These are phyloP conservation scores for Amphipyra tragopoginis DNA, from an alignment of 2,888 invertebrate genomes.

Conservation along the genomic window DNA sequence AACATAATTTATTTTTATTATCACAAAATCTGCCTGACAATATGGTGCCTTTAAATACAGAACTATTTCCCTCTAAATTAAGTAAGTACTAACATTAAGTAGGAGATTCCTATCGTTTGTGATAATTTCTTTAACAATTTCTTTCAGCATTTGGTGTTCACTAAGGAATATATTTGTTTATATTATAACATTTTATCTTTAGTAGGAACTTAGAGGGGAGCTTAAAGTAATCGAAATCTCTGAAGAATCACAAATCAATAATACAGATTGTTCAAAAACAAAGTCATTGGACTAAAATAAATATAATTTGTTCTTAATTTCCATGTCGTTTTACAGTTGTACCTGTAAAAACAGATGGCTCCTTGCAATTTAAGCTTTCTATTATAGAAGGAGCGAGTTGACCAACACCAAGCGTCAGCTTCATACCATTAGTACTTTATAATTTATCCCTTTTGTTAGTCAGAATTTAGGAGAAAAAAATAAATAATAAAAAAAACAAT, in stretches of 20 bases:
- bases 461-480: constrained; percentile 60
- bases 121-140: constrained; percentile 55
- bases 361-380: constrained; percentile 63
- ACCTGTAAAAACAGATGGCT: constrained; percentile 84
- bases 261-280: constrained; percentile 68
- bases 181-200: constrained; percentile 56
- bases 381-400: constrained; percentile 37
- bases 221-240: constrained; percentile 74
- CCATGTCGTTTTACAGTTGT: constrained; percentile 81
- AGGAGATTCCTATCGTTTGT: constrained; percentile 80
- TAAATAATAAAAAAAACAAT: constrained; percentile 45
- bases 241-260: constrained; percentile 72
- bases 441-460: constrained; percentile 71
- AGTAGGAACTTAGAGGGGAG: constrained; percentile 81
- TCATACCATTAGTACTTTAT: constrained; percentile 54
- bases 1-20: constrained; percentile 86
- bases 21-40: constrained; percentile 75
- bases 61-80: constrained; percentile 79
- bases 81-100: constrained; percentile 88
- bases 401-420: constrained; percentile 58
- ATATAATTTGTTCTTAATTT: constrained; percentile 78
- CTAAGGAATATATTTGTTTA: constrained; percentile 50
- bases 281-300: constrained; percentile 66
- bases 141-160: constrained; percentile 58
- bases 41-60: constrained; percentile 75